Conservation (phyloP, 2,797 vertebrate species). For the Chlorospingus semifuscus region DNA sequence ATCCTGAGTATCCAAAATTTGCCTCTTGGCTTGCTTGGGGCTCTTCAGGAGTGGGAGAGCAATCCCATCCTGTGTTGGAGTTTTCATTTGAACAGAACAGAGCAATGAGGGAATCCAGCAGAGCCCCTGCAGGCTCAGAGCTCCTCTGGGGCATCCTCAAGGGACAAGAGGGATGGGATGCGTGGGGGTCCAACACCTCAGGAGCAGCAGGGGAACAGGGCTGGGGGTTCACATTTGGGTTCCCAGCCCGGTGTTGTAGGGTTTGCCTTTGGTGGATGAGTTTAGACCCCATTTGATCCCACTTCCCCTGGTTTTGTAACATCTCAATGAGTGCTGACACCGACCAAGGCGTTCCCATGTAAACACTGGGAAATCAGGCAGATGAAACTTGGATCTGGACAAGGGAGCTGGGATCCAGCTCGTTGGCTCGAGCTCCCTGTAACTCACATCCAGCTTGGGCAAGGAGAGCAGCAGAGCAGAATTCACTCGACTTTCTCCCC, state of each 20-base stretch:
- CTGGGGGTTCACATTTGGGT: neutral
- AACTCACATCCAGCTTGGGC: neutral
- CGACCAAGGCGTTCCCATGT: neutral
- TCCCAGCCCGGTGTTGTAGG: fast-evolving
- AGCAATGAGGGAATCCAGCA: neutral
- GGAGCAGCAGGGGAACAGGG: neutral
- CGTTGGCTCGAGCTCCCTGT: neutral
- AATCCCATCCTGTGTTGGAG: neutral
- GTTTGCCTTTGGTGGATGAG: neutral
- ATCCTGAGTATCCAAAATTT: neutral
- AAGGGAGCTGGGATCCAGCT: slow-evolving; percentile 10
- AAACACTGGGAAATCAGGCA: slow-evolving; percentile 10
- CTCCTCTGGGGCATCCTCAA: neutral
- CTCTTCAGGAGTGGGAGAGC: neutral
- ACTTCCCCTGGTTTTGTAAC: neutral
- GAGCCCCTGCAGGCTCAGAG: neutral
- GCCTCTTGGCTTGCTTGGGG: neutral
- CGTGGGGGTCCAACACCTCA: neutral
- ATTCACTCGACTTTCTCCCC: neutral
- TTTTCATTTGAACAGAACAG: neutral
- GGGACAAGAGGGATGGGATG: neutral
- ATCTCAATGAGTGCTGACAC: neutral
- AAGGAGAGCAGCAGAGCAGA: neutral
- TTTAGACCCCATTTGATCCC: neutral
- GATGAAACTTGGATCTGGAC: slow-evolving; percentile 46